Evolutionary conservation across 92 coral and sea anemone species (phyloP), one percentile per base, ranked within the genome.

Genomic region (Porites divaricata): DNA sequence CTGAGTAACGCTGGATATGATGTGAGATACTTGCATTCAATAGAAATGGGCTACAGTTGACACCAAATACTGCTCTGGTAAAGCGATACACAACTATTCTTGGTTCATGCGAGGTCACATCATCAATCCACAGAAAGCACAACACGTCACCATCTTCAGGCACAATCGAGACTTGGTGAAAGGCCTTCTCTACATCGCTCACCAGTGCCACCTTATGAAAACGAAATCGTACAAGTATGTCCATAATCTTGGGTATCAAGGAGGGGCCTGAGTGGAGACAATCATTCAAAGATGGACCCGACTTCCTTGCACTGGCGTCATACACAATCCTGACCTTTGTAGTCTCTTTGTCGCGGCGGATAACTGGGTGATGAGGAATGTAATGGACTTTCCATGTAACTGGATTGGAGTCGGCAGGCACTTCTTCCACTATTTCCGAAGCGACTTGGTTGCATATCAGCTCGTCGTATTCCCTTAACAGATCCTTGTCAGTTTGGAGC

Each of bases 291-390:
- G 87, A 65, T 10, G 84, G 79, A 5, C 76, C 79, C 13, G 12
- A 13, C 26, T 63, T 22, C 81, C 61, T 86, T 0, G 88, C 89
- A 66, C 89, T 82, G 28, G 88, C 86, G 51, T 88, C 87, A 67
- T 91, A 88, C 50, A 88, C 92, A 2, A 88, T 66, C 12, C 88
- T 22, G 14, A 81, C 83, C 59, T 92, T 88, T 20, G 92, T 88
- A 26, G 92, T 92, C 26, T 85, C 66, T 26, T 67, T 77, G 58
- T 76, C 86, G 2, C 75, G 52, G 14, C 86, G 68, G 48, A 85
- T 51, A 15, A 91, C 84, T 0, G 94, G 89, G 59, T 88, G 91
- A 45, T 88, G 94, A 8, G 91, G 91, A 35, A 83, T 77, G 65
- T 91, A 87, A 15, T 66, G 25, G 70, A 11, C 14, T 35, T 21